Evolutionary conservation across 2,888 invertebrate genomes (phyloP), one percentile per base, ranked within the genome.

Genomic region (Mesoligia furuncula): DNA sequence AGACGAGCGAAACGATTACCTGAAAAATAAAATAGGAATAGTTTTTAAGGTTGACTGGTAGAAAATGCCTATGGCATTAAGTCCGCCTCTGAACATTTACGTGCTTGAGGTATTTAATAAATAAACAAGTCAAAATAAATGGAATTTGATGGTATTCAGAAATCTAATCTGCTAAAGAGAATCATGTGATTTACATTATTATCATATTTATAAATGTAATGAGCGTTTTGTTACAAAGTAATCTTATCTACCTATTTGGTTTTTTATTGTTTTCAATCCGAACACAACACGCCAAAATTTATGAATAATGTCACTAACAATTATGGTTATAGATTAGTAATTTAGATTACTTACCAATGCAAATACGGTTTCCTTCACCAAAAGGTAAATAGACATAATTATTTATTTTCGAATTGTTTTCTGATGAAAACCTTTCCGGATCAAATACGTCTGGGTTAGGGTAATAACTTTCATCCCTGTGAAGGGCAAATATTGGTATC

Each of bases 331-430:
- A 0, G 0, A 73, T 57, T n/a, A 64, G 0, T n/a, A 11, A 59
- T 66, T 73, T 17, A 51, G 2, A 61, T 36, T 45, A 90, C 93
- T 93, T 90, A 97, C 97, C 97, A 69, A 97, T 93, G 85, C 97
- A 97, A 84, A 94, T 93, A 54, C 97, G 92, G 66, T 96, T 96
- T 64, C 97, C 97, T 87, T 95, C 96, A 24, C 97, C 97, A 90
- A 97, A 97, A 15, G 97, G 96, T 79, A 97, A 85, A 87, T 93
- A 97, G 36, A 92, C 92, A 84, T 90, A 96, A 62, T 94, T 95
- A 2, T 90, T 85, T 59, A 91, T 87, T 36, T 91, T 88, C 3
- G 81, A 72, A 54, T 80, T 57, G 73, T 92, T 93, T 68, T 91
- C 87, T 31, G 90, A 75, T 54, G 91, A 88, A 91, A 97, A 97